Base-by-base conservation (phyloP, 1,140 invertebrate genomes). In the Geopemphigus sp. region DNA sequence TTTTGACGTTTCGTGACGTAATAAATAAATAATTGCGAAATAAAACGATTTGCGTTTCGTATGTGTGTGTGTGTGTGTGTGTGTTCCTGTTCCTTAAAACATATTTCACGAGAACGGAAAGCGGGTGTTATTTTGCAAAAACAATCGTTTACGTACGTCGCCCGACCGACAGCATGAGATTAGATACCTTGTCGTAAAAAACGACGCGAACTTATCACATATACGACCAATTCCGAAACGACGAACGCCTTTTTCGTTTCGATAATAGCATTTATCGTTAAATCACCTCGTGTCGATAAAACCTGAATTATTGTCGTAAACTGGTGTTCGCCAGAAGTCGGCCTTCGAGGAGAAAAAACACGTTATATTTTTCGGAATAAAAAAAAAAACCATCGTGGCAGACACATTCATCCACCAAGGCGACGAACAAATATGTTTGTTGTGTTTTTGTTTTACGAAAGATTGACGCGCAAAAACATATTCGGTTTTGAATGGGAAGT, bases 231-330 rank as follows among this genome's bases (percentile, higher is more conserved):
- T n/a, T 47, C 64, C n/a, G 64, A 45, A 68, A 72, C 24, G 17
- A n/a, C 17, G 24, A 12, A 72, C 50, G 5, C 5, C 29, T 19
- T 12, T 19, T 72, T 72, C 15, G 24, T 54, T 39, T 53, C 54
- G 17, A 29, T 29, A 50, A 70, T 53, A 50, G n/a, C n/a, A 22
- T 50, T 50, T 12, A 15, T 72, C 53, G 15, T 72, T 11, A n/a
- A 70, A 53, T 70, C 47, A 53, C 66, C 66, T 70, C 66, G 66
- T 32, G 47, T 45, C 47, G 53, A 70, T 70, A 70, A 70, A 70
- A 70, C 15, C 24, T 29, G 22, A 61, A 15, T 15, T 61, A 29
- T 15, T 26, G 22, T 32, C 3, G 22, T n/a, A n/a, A n/a, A n/a
- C n/a, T n/a, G n/a, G 14, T 68, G n/a, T 22, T 47, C 1, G 6